Conservation (phyloP, 2,888 invertebrate species). For the Craniophora ligustri region DNA sequence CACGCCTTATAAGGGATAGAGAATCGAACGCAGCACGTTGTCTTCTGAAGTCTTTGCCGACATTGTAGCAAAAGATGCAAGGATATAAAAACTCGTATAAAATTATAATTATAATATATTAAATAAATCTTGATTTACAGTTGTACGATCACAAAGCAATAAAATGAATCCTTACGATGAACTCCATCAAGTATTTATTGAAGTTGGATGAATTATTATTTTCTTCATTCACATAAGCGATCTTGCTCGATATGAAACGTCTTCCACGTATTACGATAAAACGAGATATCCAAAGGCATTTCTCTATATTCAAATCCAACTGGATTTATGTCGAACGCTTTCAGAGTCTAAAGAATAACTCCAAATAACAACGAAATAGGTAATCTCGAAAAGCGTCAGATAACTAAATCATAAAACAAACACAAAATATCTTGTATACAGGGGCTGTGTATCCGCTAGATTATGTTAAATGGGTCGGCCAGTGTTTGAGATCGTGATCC, state of each 20-base stretch:
- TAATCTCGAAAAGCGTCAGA: slow-evolving; percentile 24
- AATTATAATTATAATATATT: no score
- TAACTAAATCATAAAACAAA: slow-evolving; percentile 56
- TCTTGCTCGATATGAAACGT: background rate
- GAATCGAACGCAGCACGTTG: no score
- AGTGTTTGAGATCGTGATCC: slow-evolving; percentile 64
- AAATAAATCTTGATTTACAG: no score
- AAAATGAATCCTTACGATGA: slow-evolving; percentile 2
- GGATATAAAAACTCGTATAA: no score
- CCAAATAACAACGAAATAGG: slow-evolving; percentile 44
- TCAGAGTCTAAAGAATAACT: slow-evolving; percentile 26
- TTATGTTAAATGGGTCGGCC: slow-evolving; percentile 66
- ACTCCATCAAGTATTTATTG: background rate
- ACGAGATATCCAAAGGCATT: slow-evolving; percentile 14
- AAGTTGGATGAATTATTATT: slow-evolving; percentile 14
- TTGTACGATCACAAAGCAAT: slow-evolving; percentile 8
- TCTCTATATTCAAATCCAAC: slow-evolving; percentile 20
- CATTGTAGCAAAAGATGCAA: no score
- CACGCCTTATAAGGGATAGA: no score
- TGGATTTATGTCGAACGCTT: slow-evolving; percentile 32
- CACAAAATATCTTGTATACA: slow-evolving; percentile 56
- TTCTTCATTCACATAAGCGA: slow-evolving; percentile 2
- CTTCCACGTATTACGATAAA: slow-evolving; percentile 20
- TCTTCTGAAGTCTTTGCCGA: no score
- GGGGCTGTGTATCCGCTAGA: slow-evolving; percentile 64